Evolutionary conservation across 2,888 invertebrate genomes (phyloP), one percentile per base, ranked within the genome.

Genomic region (Limnephilus auricula): DNA sequence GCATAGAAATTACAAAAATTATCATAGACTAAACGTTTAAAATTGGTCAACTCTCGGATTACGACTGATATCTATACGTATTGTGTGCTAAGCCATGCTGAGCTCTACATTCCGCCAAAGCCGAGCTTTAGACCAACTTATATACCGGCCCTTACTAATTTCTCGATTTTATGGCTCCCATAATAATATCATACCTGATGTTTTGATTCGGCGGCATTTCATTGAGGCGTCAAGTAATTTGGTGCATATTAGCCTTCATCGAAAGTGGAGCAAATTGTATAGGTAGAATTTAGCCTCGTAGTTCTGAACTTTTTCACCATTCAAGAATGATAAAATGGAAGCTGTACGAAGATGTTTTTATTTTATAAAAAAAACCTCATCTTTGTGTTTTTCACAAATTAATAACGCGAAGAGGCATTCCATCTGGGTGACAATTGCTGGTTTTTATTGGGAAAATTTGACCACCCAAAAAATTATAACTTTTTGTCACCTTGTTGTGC

Each of bases 181-280:
- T 87, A 85, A 91, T 87, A 65, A 89, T 90, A 40, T 85, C 34
- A 85, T 37, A 40, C 50, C 37, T 82, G 89, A 50, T 78, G 79
- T 85, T 78, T 50, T 92, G 89, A 90, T 90, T 82, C 90, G 89
- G 84, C 90, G 84, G 90, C 85, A 65, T 90, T 90, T 89, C 90
- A 84, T 78, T 90, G 80, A 84, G 84, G 89, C 84, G 90, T 84
- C 40, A 89, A 90, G 90, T 90, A 90, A 92, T 90, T 92, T 92
- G 90, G 92, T 89, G 90, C 92, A 89, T 78, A 80, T 92, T 92
- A 90, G 78, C 89, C 79, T 65, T 32, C 18, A 88, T 89, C 85
- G 40, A 90, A 90, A 85, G 90, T 85, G n/a, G 65, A 65, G 65
- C 65, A 65, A 65, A 65, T 65, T 65, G 25, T n/a, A n/a, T 65